phyloP scores from a whole-genome alignment of 1,140 invertebrate genomes.

The Eupristina koningsbergeri region DNA sequence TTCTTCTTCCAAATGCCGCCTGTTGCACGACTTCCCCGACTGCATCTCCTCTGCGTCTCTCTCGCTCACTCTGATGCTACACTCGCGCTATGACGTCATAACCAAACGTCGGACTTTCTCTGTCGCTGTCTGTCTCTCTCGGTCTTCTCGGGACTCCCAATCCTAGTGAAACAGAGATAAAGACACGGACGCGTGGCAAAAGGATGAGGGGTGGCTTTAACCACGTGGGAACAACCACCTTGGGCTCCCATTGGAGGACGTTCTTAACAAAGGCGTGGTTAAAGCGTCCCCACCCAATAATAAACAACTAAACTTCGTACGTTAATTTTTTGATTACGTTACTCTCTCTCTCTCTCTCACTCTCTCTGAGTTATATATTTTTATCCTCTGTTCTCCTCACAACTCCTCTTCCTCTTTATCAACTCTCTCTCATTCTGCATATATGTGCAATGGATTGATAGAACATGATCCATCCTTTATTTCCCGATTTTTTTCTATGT shows the following conservation, averaged over 20 bases:
- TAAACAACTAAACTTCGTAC: slow-evolving; percentile 66
- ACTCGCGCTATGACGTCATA: slow-evolving; percentile 60
- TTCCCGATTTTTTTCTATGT: background rate
- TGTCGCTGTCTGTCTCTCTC: background rate
- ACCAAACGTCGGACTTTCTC: background rate
- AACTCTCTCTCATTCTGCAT: slow-evolving; percentile 20
- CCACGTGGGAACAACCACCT: slow-evolving; percentile 60
- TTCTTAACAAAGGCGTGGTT: slow-evolving; percentile 71
- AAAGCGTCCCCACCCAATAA: slow-evolving; percentile 70
- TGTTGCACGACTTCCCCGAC: slow-evolving; percentile 67
- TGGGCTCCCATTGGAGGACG: slow-evolving; percentile 64
- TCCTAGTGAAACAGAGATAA: slow-evolving; percentile 28
- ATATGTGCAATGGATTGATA: background rate
- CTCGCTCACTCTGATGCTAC: background rate
- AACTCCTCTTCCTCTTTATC: slow-evolving; percentile 32
- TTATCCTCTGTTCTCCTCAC: background rate
- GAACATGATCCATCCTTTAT: background rate
- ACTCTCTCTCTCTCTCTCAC: slow-evolving; percentile 56
- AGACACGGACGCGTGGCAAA: slow-evolving; percentile 4
- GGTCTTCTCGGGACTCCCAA: background rate
- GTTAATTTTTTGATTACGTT: slow-evolving; percentile 71
- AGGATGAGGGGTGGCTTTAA: slow-evolving; percentile 44
- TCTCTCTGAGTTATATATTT: too few species aligned
- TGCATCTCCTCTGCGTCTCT: too few species aligned
- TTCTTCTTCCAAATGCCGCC: slow-evolving; percentile 54